These are phyloP conservation scores for Myodes glareolus DNA, from an alignment of 2,113 vertebrate genomes.

Conservation along the genomic window DNA sequence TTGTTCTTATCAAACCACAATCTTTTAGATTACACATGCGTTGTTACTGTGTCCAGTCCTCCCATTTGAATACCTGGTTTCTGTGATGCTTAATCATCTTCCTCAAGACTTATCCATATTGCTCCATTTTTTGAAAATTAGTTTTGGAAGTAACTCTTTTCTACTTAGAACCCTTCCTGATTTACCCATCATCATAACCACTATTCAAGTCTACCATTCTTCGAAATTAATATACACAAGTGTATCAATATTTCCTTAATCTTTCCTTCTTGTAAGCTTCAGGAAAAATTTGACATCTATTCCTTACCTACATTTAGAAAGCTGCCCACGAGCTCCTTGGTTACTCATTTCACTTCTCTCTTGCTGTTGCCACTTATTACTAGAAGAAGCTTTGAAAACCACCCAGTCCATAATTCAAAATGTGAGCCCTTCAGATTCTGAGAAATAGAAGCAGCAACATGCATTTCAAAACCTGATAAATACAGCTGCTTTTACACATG, in stretches of 20 bases:
- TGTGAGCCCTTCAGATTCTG: background rate
- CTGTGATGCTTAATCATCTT: background rate
- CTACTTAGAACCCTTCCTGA: background rate
- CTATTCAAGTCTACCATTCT: background rate
- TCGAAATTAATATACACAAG: background rate
- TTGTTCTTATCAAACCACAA: background rate
- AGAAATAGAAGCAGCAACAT: background rate
- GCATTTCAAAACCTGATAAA: background rate
- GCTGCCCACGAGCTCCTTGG: background rate
- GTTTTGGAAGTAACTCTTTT: background rate
- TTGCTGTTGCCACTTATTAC: background rate
- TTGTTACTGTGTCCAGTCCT: background rate
- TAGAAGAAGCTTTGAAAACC: background rate
- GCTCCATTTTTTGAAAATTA: background rate
- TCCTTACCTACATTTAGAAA: background rate
- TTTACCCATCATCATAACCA: background rate
- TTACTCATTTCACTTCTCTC: background rate
- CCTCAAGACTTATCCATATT: background rate
- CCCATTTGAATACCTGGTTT: background rate
- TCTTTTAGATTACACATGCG: background rate
- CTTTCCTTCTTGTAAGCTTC: background rate
- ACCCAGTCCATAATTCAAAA: background rate
- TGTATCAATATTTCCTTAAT: background rate
- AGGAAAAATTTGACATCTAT: background rate
- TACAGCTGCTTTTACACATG: background rate